Evolutionary conservation across 2,113 vertebrate species (phyloP).

Genomic region (Crotalus horridus): DNA sequence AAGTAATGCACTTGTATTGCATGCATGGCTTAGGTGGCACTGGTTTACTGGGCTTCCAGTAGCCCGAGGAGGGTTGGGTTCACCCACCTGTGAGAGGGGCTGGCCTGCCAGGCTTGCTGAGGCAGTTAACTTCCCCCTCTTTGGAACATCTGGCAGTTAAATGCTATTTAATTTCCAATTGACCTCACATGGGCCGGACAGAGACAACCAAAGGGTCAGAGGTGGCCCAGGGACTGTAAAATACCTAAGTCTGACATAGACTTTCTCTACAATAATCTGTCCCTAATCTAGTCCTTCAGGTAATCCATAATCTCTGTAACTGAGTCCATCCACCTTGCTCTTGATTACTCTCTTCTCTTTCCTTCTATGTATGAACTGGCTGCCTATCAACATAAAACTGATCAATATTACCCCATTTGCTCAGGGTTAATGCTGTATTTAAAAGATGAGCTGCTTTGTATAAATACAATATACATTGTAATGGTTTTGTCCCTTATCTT

Average conservation of each 20-base stretch:
- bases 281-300: background rate
- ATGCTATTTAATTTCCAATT: background rate
- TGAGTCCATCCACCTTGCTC: background rate
- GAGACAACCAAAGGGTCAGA: background rate
- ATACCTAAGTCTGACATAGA: background rate
- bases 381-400: background rate
- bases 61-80: fast-evolving
- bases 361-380: background rate
- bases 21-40: background rate
- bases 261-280: background rate
- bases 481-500: background rate
- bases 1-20: background rate
- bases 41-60: background rate
- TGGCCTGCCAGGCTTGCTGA: background rate
- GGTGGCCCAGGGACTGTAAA: background rate
- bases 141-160: background rate
- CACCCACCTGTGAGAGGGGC: background rate
- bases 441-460: background rate
- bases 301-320: background rate
- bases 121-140: background rate
- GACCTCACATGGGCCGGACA: background rate
- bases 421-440: background rate
- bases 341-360: background rate
- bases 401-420: background rate
- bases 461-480: background rate